A percentile compares a stretch with the other conserved stretches of the same genome.
These are phyloP conservation scores for Otolemur garnettii DNA, from an alignment of 2,113 vertebrate genomes.

Conservation along the genomic window DNA sequence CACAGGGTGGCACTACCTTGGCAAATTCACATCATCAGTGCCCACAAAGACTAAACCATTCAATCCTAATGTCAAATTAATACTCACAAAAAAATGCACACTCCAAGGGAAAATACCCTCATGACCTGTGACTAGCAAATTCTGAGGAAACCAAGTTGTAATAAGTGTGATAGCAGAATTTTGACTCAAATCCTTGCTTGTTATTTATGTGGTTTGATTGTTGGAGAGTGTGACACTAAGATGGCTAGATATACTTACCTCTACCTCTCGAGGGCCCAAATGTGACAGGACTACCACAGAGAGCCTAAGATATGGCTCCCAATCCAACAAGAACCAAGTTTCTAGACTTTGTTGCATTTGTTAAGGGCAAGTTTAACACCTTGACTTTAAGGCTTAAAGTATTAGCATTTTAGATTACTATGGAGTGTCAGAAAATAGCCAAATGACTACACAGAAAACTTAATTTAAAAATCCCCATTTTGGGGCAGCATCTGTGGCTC, in stretches of 20 bases:
- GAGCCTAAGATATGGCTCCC: not conserved
- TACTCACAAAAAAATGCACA: not conserved
- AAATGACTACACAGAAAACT: not conserved
- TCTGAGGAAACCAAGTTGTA: conserved; percentile 60
- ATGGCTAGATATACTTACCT: not conserved
- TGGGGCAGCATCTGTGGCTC: too few species aligned
- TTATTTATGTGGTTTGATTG: conserved; percentile 47
- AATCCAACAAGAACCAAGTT: not conserved
- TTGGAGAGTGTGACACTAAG: conserved; percentile 34
- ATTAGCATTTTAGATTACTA: not conserved
- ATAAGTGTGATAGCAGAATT: conserved; percentile 37
- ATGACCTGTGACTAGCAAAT: conserved; percentile 21
- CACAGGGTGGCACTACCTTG: not conserved
- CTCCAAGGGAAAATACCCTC: not conserved
- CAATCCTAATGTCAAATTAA: not conserved
- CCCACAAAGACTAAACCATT: not conserved
- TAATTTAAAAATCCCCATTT: not conserved
- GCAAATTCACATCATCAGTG: not conserved
- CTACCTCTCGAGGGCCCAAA: not conserved
- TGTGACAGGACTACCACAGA: conserved; percentile 31
- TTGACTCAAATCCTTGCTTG: conserved; percentile 5
- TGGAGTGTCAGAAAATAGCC: not conserved
- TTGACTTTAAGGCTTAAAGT: not conserved
- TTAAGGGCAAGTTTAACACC: not conserved
- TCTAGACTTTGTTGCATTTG: not conserved